Percentiles rank a stretch among this genome's conserved stretches.
These are phyloP conservation scores for Liparis tanakae DNA, from an alignment of 2,797 vertebrate species.

Conservation along the genomic window DNA sequence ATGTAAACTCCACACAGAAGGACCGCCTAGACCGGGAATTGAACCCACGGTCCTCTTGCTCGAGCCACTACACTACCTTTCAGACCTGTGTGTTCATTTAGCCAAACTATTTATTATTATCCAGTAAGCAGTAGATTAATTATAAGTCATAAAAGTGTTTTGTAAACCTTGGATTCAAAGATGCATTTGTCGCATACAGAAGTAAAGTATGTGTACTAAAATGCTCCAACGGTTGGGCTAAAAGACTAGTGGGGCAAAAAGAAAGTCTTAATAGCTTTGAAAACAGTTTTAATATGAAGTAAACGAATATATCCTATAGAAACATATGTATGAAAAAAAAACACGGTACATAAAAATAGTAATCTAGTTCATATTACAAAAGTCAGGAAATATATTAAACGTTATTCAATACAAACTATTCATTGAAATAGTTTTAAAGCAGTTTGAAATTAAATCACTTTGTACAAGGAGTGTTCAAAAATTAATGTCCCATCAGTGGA, in stretches of 20 bases:
- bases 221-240: background rate
- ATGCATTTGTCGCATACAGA: background rate
- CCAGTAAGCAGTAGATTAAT: background rate
- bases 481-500: slow-evolving; percentile 46
- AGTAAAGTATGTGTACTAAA: background rate
- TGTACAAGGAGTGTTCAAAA: slow-evolving; percentile 71
- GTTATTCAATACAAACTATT: slow-evolving; percentile 66
- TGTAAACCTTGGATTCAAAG: background rate
- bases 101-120: background rate
- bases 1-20: too few species aligned
- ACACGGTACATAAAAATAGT: slow-evolving; percentile 63
- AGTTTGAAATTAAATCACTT: slow-evolving; percentile 48
- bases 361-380: slow-evolving; percentile 65
- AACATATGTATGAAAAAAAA: slow-evolving; percentile 67
- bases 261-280: slow-evolving; percentile 33
- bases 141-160: background rate
- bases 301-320: slow-evolving; percentile 59
- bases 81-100: background rate
- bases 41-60: too few species aligned
- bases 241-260: background rate
- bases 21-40: too few species aligned
- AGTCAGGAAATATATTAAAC: slow-evolving; percentile 73
- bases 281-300: slow-evolving; percentile 60
- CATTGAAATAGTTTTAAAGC: slow-evolving; percentile 51
- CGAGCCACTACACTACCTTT: too few species aligned